phyloP scores from a whole-genome alignment of 2,888 invertebrate genomes.

The Encarsia formosa region DNA sequence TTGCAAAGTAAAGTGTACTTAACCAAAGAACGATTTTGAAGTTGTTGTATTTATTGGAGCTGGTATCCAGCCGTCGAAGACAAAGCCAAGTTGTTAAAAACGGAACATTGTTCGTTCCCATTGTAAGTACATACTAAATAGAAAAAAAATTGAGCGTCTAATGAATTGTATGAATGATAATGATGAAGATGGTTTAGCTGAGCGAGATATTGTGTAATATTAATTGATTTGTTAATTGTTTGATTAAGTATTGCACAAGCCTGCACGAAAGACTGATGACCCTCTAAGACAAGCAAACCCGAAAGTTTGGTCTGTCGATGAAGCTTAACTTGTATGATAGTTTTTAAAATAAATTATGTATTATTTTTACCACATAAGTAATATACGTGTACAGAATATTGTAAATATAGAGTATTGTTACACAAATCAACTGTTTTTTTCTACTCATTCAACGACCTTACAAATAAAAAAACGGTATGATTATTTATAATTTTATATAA shows the following conservation, averaged over 20 bases:
- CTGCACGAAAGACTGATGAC: constrained; percentile 31
- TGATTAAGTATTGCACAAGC: constrained; percentile 18
- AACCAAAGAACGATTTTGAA: too few relatives aligned
- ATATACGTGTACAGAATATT: constrained; percentile 17
- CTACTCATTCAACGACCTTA: constrained; percentile 8
- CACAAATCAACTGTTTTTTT: constrained; percentile 2
- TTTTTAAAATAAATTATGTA: constrained; percentile 18
- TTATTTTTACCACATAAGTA: constrained; percentile 15
- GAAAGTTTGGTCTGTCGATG: constrained; percentile 7
- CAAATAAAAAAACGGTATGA: neutral
- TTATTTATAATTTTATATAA: neutral
- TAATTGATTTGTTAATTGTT: constrained; percentile 8
- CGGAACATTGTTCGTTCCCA: too few relatives aligned
- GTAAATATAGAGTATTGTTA: constrained; percentile 26
- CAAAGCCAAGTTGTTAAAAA: too few relatives aligned
- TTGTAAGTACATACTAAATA: too few relatives aligned
- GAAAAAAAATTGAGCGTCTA: too few relatives aligned
- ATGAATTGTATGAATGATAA: too few relatives aligned
- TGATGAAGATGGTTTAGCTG: too few relatives aligned
- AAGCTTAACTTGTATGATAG: constrained; percentile 16
- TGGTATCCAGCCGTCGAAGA: constrained; percentile 23
- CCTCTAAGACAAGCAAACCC: constrained; percentile 22
- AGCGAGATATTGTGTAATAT: constrained; percentile 12
- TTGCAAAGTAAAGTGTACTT: too few relatives aligned
- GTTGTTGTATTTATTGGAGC: constrained; percentile 3